Percentiles rank a stretch among this genome's conserved stretches.
Conservation (phyloP, 1,140 invertebrate species). For the Drosophila pachea region DNA sequence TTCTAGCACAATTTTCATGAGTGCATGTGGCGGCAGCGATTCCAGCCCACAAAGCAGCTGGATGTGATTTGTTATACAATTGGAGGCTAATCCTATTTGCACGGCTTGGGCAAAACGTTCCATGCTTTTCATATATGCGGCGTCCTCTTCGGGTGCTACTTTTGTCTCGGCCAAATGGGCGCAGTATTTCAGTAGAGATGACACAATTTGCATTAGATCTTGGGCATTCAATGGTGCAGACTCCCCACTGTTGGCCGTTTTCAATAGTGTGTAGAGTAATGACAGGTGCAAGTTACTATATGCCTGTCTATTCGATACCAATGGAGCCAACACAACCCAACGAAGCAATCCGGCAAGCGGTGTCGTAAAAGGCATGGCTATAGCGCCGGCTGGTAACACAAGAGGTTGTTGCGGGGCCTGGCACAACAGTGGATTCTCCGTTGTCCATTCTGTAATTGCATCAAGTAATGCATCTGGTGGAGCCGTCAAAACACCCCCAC, state of each 20-base stretch:
- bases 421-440: conserved; percentile 84
- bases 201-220: conserved; percentile 80
- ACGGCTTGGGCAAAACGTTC: conserved; percentile 88
- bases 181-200: conserved; percentile 79
- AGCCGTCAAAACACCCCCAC: conserved; percentile 76
- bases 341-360: conserved; percentile 87
- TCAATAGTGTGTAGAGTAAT: conserved; percentile 82
- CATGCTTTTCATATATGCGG: conserved; percentile 81
- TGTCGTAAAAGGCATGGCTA: conserved; percentile 90
- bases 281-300: conserved; percentile 84
- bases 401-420: conserved; percentile 86
- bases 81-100: conserved; percentile 85
- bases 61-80: conserved; percentile 86
- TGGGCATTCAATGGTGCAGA: conserved; percentile 82
- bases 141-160: conserved; percentile 50
- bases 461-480: conserved; percentile 83
- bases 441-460: conserved; percentile 84
- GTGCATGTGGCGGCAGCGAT: conserved; percentile 81
- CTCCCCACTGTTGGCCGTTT: conserved; percentile 79
- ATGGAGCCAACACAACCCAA: conserved; percentile 85
- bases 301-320: conserved; percentile 75
- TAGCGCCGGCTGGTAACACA: conserved; percentile 86
- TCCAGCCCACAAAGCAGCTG: conserved; percentile 81
- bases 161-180: conserved; percentile 66
- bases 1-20: conserved; percentile 82